Conservation (phyloP, 2,113 vertebrate genomes). For the Phoxinus phoxinus region DNA sequence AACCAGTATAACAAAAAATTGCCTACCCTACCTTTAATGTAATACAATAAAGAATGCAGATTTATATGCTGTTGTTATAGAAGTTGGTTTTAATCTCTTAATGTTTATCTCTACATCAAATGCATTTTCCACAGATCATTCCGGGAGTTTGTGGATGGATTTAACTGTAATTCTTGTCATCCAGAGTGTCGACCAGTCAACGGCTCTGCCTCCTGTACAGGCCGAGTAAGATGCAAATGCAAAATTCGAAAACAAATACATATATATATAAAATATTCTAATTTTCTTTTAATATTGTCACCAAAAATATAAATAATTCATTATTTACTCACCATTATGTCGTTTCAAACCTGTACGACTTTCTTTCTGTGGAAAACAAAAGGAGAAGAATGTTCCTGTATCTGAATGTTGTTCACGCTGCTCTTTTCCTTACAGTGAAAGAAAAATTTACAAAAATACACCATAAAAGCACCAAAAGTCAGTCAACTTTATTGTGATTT, state of each 20-base stretch:
- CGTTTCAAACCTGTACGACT: neutral
- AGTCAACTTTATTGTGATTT: neutral
- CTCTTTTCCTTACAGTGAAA: neutral
- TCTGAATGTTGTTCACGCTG: neutral
- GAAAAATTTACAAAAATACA: neutral
- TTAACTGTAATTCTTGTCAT: slow-evolving; percentile 84
- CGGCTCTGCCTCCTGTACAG: slow-evolving; percentile 83
- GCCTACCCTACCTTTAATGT: neutral
- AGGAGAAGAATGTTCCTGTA: neutral
- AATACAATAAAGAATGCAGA: neutral
- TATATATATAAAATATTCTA: neutral
- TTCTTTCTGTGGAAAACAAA: neutral
- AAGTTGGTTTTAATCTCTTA: slow-evolving; percentile 16
- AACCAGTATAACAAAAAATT: no score
- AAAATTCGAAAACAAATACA: neutral
- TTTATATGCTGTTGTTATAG: neutral
- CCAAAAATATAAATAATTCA: neutral
- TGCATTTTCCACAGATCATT: slow-evolving; percentile 67
- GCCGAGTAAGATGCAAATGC: slow-evolving; percentile 78
- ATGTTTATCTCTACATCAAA: slow-evolving; percentile 46
- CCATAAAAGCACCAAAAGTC: neutral
- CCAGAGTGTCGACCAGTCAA: slow-evolving; percentile 88
- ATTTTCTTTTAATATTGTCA: neutral
- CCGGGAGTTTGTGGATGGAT: slow-evolving; percentile 82
- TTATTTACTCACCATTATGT: neutral